Percentiles rank a stretch among this genome's conserved stretches.
These are phyloP conservation scores for Acrocephalus arundinaceus DNA, from an alignment of 2,113 vertebrate genomes.

Conservation along the genomic window DNA sequence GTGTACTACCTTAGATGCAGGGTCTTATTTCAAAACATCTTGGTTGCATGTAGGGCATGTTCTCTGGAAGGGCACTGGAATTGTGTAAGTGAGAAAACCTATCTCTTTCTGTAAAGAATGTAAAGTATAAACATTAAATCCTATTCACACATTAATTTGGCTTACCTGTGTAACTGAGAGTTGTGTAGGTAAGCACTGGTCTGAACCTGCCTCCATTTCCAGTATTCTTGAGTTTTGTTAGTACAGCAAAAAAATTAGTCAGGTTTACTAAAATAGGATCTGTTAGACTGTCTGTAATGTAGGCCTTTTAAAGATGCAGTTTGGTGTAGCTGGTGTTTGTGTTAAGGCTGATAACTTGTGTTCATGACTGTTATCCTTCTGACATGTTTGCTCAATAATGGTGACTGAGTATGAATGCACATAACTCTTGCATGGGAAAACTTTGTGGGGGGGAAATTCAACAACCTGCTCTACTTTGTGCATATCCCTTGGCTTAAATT, in stretches of 20 bases:
- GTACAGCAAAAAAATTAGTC: background rate
- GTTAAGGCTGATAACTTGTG: background rate
- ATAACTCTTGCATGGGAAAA: background rate
- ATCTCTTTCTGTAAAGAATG: background rate
- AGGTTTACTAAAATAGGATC: background rate
- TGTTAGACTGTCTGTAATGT: background rate
- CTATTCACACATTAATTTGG: background rate
- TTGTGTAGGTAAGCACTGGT: background rate
- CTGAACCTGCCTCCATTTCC: background rate
- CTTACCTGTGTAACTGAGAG: background rate
- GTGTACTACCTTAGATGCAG: background rate
- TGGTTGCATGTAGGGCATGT: background rate
- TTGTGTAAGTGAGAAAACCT: background rate
- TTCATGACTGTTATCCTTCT: accelerated
- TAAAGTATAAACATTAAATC: background rate
- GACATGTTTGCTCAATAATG: background rate
- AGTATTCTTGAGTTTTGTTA: background rate
- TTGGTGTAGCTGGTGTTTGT: background rate
- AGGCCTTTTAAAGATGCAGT: background rate
- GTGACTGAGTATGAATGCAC: background rate
- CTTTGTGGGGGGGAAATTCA: background rate
- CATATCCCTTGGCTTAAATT: background rate
- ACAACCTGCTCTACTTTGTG: background rate
- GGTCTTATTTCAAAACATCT: background rate
- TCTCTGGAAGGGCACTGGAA: background rate